Base-by-base conservation (phyloP, 2,113 vertebrate genomes). In the Chrysochloris asiatica region DNA sequence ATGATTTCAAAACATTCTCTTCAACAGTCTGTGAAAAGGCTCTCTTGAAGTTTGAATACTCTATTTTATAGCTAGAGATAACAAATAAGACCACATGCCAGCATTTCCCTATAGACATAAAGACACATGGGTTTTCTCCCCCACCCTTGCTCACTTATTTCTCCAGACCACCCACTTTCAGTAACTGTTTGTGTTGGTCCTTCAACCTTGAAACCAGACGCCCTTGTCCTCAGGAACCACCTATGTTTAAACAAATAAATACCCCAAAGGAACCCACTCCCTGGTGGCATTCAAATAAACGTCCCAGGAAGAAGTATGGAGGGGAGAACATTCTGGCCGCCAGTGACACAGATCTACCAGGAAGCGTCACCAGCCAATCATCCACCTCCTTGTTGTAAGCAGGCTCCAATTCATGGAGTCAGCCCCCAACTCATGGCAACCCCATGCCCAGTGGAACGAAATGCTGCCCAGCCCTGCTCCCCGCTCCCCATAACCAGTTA, bases 221-320 rank as follows among this genome's bases (percentile, higher is more conserved):
- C 95, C 41, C 73, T 33, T 56, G 77, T 22, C 80, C 30, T 54
- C 17, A 88, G 83, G 90, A 96, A 79, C 94, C 90, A 95, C 94
- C 92, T 90, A 94, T 73, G 92, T 93, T 97, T 95, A 93, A 93
- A 93, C 88, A 96, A 97, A 97, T 89, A 97, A 95, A 96, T 78
- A 93, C 24, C 38, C 85, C 48, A 43, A 59, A 88, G 87, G 52
- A 89, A 38, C 88, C 87, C 59, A 47, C 52, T 85, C 88, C 88
- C 88, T 12, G n/a, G 71, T 83, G 92, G 90, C 85, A 83, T 83
- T 89, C 90, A 93, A 88, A 95, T 85, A 91, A 95, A 93, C 48
- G 95, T 90, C 94, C 85, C 85, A 95, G 83, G 94, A 90, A 95
- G 89, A 56, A 73, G 38, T 11, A 0, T 4, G 24, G 81, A 77